These are phyloP conservation scores for Pemphigus obesinymphae DNA, from an alignment of 1,140 invertebrate species.

Conservation along the genomic window DNA sequence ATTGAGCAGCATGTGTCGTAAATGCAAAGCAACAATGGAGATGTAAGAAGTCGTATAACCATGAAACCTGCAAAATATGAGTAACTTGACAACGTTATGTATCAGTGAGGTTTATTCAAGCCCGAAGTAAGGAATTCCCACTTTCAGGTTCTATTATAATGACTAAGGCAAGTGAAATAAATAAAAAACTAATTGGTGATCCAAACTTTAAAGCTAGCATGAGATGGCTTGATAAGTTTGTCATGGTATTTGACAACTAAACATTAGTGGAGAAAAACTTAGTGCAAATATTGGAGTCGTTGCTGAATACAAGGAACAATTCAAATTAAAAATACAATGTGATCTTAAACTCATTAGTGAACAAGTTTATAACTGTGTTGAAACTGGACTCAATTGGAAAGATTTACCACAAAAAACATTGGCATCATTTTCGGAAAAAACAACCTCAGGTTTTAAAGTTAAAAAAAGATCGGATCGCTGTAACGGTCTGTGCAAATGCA, in stretches of 20 bases:
- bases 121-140: not conserved
- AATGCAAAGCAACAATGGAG: not conserved
- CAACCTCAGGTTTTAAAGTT: not conserved
- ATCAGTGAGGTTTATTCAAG: conserved; percentile 4
- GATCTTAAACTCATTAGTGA: conserved; percentile 25
- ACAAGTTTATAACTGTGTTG: conserved; percentile 49
- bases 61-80: not conserved
- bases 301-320: conserved; percentile 33
- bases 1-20: not conserved
- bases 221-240: conserved; percentile 48
- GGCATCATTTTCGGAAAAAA: not conserved
- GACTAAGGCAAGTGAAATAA: not conserved
- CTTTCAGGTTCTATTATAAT: too few relatives aligned
- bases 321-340: conserved; percentile 13
- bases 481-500: not conserved
- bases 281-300: conserved; percentile 36
- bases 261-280: conserved; percentile 44
- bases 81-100: not conserved
- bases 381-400: conserved; percentile 49
- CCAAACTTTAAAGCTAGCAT: conserved; percentile 48
- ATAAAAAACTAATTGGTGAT: not conserved
- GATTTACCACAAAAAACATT: conserved; percentile 45
- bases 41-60: not conserved
- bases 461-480: not conserved
- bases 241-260: conserved; percentile 42